Conservation (phyloP, 2,113 vertebrate species). For the Lophura nycthemera region DNA sequence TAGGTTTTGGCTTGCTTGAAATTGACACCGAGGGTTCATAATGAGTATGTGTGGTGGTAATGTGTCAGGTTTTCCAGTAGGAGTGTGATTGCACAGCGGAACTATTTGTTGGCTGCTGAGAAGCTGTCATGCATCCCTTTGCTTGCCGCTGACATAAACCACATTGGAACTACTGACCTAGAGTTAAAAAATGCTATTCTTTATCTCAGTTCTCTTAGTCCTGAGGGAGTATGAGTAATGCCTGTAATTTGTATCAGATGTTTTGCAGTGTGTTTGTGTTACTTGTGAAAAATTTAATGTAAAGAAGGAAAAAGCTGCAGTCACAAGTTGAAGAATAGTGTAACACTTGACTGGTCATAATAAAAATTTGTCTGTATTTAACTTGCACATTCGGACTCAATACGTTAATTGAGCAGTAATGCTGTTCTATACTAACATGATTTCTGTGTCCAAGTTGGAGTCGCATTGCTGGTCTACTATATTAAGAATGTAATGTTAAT, state of each 20-base stretch:
- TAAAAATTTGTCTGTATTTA: not conserved
- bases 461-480: not conserved
- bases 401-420: not conserved
- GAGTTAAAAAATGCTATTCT: conserved; percentile 4
- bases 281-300: not conserved
- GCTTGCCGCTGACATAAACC: not conserved
- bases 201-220: conserved; percentile 23
- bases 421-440: not conserved
- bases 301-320: not conserved
- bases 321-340: not conserved
- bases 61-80: not conserved
- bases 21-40: not conserved
- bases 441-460: not conserved
- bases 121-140: not conserved
- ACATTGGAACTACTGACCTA: not conserved
- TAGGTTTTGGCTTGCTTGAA: not conserved
- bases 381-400: not conserved
- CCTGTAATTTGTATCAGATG: not conserved
- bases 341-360: not conserved
- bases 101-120: not conserved
- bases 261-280: not conserved
- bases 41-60: not conserved
- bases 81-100: not conserved
- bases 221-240: not conserved
- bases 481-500: not conserved